A percentile compares a stretch with the other conserved stretches of the same genome.
These are phyloP conservation scores for Mesorhabditis belari DNA, from an alignment of 2,888 invertebrate species.

Conservation along the genomic window DNA sequence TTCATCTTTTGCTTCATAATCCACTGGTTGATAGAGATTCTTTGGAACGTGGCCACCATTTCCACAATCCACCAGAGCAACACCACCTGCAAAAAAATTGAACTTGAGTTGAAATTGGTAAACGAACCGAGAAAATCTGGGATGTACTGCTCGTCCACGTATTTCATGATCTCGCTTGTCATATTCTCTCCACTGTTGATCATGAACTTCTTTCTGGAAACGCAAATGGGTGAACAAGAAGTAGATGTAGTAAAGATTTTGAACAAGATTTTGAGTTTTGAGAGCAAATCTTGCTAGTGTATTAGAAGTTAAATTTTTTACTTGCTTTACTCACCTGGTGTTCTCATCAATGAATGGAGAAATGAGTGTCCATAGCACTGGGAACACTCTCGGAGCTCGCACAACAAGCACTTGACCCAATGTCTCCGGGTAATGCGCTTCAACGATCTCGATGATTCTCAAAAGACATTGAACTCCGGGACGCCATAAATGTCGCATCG, in stretches of 20 bases:
- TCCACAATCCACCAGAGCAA: slow-evolving; percentile 58
- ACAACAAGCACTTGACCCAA: slow-evolving; percentile 69
- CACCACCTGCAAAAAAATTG: slow-evolving; percentile 55
- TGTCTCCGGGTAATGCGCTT: slow-evolving; percentile 32
- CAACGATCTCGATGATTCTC: slow-evolving; percentile 72
- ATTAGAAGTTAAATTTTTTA: too few species aligned
- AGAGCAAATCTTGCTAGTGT: too few species aligned
- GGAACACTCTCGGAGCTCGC: slow-evolving; percentile 84
- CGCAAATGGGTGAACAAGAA: neutral
- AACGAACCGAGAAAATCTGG: slow-evolving; percentile 88
- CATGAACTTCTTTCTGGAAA: slow-evolving; percentile 53
- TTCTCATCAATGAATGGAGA: slow-evolving; percentile 91
- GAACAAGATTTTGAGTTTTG: too few species aligned
- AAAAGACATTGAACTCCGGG: slow-evolving; percentile 71
- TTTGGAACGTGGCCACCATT: slow-evolving; percentile 82
- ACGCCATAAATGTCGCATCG: slow-evolving; percentile 89
- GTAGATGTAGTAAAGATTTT: slow-evolving; percentile 54
- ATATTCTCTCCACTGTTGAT: slow-evolving; percentile 68
- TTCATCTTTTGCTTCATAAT: slow-evolving; percentile 56
- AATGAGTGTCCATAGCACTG: slow-evolving; percentile 87
- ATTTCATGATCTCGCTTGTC: slow-evolving; percentile 70
- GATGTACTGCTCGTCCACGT: slow-evolving; percentile 75
- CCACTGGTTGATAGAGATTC: slow-evolving; percentile 69
- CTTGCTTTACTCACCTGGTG: slow-evolving; percentile 60
- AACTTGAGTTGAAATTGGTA: too few species aligned